phyloP scores from a whole-genome alignment of 2,888 invertebrate genomes.

The Troilus luridus region DNA sequence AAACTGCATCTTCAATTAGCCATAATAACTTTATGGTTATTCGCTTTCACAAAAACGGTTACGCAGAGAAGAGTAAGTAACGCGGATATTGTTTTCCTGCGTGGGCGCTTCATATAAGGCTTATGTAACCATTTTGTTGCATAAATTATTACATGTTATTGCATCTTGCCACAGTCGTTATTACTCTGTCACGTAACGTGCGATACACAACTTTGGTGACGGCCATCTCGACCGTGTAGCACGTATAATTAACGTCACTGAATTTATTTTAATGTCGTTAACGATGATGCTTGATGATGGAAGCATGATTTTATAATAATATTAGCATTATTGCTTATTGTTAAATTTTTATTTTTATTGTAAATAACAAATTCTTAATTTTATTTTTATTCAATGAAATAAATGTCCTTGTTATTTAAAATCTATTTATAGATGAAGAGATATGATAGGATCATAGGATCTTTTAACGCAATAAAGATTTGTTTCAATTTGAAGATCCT shows the following conservation, averaged over 20 bases:
- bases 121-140: not conserved
- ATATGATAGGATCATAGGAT: too few species aligned
- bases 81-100: slow-evolving; percentile 3
- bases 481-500: too few species aligned
- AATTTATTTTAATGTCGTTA: not conserved
- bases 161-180: not conserved
- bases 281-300: too few species aligned
- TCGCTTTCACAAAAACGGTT: not conserved
- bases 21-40: not conserved
- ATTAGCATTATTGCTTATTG: too few species aligned
- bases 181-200: not conserved
- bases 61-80: not conserved
- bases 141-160: not conserved
- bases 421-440: too few species aligned
- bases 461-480: too few species aligned
- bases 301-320: too few species aligned
- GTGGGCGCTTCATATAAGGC: not conserved
- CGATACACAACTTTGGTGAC: not conserved
- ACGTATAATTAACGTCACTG: not conserved
- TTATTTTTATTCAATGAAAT: too few species aligned
- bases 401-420: too few species aligned
- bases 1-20: not conserved
- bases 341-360: too few species aligned
- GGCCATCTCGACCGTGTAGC: not conserved
- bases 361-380: too few species aligned